A percentile compares a stretch with the other conserved stretches of the same genome.
Conservation (phyloP, 2,888 invertebrate species). For the Tortrix viridana region DNA sequence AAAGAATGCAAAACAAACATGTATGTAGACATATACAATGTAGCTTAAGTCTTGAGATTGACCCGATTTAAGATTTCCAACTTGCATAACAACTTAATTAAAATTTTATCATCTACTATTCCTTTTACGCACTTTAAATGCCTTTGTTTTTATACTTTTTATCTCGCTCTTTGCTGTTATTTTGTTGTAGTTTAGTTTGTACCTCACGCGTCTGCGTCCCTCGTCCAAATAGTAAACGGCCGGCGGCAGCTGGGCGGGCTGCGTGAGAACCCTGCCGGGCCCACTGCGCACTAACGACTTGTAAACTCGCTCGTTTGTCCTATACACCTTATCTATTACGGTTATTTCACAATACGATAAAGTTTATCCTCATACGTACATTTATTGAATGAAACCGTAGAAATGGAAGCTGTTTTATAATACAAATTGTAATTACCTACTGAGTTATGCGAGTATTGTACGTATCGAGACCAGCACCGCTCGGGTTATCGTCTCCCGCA, state of each 20-base stretch:
- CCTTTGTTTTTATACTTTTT: no score
- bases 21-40: no score
- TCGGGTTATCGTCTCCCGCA: conserved; percentile 71
- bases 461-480: conserved; percentile 1
- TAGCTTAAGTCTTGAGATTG: no score
- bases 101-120: no score
- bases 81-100: conserved; percentile 2
- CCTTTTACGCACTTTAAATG: no score
- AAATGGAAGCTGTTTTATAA: conserved; percentile 12
- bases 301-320: background rate
- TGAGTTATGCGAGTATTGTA: background rate
- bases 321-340: conserved; percentile 16
- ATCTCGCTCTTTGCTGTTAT: no score
- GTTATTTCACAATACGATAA: conserved; percentile 23
- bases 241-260: conserved; percentile 3
- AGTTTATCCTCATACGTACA: conserved; percentile 27
- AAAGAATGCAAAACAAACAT: no score
- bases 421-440: background rate
- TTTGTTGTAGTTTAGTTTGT: no score
- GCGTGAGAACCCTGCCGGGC: conserved; percentile 9
- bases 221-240: no score
- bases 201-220: no score
- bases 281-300: conserved; percentile 1
- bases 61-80: background rate
- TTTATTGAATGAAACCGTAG: conserved; percentile 23